Evolutionary conservation across 2,113 vertebrate species (phyloP).

Genomic region (Solea senegalensis): DNA sequence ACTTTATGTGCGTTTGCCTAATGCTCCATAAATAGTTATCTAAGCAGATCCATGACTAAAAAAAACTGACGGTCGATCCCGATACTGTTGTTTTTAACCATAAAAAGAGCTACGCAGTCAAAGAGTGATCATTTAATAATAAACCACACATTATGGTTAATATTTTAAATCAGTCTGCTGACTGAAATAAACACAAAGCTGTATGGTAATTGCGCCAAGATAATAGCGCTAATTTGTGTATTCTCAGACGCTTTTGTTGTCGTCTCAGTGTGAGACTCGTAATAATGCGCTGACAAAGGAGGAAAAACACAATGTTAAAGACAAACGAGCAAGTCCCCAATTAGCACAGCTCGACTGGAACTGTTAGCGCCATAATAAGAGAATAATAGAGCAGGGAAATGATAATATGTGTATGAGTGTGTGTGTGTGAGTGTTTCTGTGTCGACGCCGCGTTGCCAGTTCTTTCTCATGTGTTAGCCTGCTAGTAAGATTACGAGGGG

Average conservation of each 20-base stretch:
- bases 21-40: conserved; percentile 14
- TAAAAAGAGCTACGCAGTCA: conserved; percentile 35
- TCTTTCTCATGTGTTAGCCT: conserved; percentile 62
- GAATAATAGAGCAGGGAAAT: conserved; percentile 76
- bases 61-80: conserved; percentile 12
- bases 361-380: conserved; percentile 78
- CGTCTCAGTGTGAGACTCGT: conserved; percentile 77
- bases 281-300: conserved; percentile 72
- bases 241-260: conserved; percentile 79
- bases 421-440: conserved; percentile 8
- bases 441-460: conserved; percentile 35
- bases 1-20: neutral
- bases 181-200: conserved; percentile 76
- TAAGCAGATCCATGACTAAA: conserved; percentile 5
- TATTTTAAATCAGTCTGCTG: conserved; percentile 73
- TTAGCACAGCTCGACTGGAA: conserved; percentile 74
- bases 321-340: conserved; percentile 76
- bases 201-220: conserved; percentile 76
- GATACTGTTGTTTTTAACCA: too few species aligned
- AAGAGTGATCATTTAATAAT: neutral
- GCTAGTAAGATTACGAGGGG: conserved; percentile 72
- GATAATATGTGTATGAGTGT: conserved; percentile 32
- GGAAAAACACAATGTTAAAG: conserved; percentile 69
- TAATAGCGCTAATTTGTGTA: conserved; percentile 79
- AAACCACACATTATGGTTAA: conserved; percentile 70